These are phyloP conservation scores for Pituophis catenifer DNA, from an alignment of 2,113 vertebrate species.

Conservation along the genomic window DNA sequence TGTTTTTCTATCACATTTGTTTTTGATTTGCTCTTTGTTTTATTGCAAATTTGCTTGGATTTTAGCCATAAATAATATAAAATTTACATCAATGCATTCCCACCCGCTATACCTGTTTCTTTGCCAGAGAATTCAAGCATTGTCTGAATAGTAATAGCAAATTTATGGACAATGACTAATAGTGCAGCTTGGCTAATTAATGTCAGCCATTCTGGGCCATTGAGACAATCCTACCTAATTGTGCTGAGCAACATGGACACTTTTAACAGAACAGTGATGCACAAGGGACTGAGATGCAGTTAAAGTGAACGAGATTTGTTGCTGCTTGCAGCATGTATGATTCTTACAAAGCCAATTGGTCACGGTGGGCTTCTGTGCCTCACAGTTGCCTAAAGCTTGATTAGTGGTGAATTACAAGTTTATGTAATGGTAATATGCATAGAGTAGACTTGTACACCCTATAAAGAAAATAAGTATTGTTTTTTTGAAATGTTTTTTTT, in stretches of 20 bases:
- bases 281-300: constrained; percentile 53
- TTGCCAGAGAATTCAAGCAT: constrained; percentile 66
- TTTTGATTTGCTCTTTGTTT: neutral
- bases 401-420: neutral
- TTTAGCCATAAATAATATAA: constrained; percentile 15
- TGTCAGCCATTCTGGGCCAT: constrained; percentile 66
- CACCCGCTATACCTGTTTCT: constrained; percentile 42
- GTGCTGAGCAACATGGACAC: constrained; percentile 60
- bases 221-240: constrained; percentile 72
- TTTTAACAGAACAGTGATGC: constrained; percentile 57
- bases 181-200: constrained; percentile 74
- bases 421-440: neutral
- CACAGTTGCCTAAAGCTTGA: neutral
- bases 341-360: neutral
- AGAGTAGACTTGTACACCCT: neutral
- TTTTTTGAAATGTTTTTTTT: neutral
- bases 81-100: constrained; percentile 32
- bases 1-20: neutral
- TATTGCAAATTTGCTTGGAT: neutral
- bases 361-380: neutral
- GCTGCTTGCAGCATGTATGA: neutral
- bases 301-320: neutral
- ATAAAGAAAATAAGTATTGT: neutral
- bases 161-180: constrained; percentile 71
- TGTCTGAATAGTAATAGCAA: constrained; percentile 67